Conservation (phyloP, 2,113 vertebrate species). For the Pipa parva region DNA sequence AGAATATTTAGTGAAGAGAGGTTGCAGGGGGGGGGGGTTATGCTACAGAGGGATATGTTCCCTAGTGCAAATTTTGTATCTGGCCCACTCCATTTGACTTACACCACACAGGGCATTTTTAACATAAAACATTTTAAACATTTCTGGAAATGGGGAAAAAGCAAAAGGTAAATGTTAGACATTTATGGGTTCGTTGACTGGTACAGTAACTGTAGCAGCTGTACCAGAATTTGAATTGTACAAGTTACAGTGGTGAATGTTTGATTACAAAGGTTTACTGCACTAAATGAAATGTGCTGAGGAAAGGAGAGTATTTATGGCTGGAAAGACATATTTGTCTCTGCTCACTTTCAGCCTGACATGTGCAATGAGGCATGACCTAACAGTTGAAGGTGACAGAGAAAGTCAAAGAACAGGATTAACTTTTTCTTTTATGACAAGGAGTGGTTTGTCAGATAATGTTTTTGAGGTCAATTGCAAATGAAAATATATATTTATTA, state of each 20-base stretch:
- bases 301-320: constrained; percentile 21
- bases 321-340: constrained; percentile 22
- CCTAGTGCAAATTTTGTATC: too few species aligned
- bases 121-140: too few species aligned
- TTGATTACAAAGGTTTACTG: background rate
- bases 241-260: background rate
- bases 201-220: too few species aligned
- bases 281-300: background rate
- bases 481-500: background rate
- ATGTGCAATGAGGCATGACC: constrained; percentile 32
- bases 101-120: too few species aligned
- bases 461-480: background rate
- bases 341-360: constrained; percentile 14
- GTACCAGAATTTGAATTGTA: too few species aligned
- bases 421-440: background rate
- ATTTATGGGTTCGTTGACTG: too few species aligned
- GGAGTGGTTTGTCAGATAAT: background rate
- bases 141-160: too few species aligned
- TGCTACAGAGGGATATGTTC: too few species aligned
- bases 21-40: too few species aligned
- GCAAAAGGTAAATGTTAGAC: too few species aligned
- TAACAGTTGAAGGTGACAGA: constrained; percentile 22
- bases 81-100: too few species aligned
- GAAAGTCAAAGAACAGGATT: background rate
- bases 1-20: too few species aligned